These are phyloP conservation scores for Cataglyphis altisquamis DNA, from an alignment of 2,888 invertebrate genomes.

Conservation along the genomic window DNA sequence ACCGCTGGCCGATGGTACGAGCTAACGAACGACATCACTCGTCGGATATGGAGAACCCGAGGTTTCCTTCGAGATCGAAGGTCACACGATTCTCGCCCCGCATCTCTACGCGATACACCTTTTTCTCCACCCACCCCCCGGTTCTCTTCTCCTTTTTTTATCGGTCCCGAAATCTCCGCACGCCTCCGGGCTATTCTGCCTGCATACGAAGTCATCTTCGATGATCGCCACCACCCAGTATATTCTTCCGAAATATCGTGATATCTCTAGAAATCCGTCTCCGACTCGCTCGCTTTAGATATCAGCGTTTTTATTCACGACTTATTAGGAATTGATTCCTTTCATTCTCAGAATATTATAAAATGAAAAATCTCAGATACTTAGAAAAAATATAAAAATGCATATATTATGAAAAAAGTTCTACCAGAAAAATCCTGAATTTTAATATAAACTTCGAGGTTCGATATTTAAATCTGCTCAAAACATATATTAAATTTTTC, in stretches of 20 bases:
- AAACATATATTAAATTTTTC: neutral
- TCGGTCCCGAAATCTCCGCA: constrained; percentile 51
- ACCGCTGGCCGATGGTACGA: constrained; percentile 62
- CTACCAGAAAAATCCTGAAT: neutral
- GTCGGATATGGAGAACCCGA: constrained; percentile 71
- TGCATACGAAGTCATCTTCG: constrained; percentile 56
- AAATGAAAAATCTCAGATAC: neutral
- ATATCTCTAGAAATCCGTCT: neutral
- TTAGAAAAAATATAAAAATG: neutral
- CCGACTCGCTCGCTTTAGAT: neutral
- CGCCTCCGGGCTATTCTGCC: constrained; percentile 31
- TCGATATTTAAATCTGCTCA: neutral
- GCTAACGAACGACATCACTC: constrained; percentile 74
- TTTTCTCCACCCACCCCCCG: constrained; percentile 36
- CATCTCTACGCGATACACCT: constrained; percentile 42
- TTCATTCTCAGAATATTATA: neutral
- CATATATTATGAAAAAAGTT: too few relatives aligned
- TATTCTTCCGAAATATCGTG: constrained; percentile 38
- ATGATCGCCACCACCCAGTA: constrained; percentile 5
- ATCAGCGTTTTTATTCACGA: neutral
- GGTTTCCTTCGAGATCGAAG: constrained; percentile 76
- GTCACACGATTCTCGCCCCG: constrained; percentile 59
- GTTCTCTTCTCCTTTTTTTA: constrained; percentile 22
- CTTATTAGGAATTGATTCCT: neutral
- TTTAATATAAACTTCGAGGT: neutral